Evolutionary conservation across 2,113 vertebrate species (phyloP).

Genomic region (Leucosticte australis): DNA sequence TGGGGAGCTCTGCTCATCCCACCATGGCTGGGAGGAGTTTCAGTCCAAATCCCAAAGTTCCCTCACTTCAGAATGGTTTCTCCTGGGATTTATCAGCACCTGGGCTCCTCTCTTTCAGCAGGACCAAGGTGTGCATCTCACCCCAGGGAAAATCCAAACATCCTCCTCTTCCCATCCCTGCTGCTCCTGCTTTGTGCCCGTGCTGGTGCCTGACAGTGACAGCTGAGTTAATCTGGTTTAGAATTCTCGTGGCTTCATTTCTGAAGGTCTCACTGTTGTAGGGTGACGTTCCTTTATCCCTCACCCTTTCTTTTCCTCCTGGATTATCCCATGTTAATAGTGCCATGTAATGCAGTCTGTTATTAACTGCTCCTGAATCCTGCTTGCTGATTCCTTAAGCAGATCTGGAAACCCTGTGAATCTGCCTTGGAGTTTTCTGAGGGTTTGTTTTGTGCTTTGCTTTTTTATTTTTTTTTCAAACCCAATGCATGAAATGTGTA

Average conservation of each 20-base stretch:
- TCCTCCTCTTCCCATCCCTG: neutral
- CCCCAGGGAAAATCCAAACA: neutral
- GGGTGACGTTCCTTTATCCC: neutral
- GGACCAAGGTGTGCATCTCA: neutral
- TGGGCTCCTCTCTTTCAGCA: neutral
- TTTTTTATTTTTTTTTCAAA: neutral
- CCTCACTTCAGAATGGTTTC: neutral
- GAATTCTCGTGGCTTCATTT: neutral
- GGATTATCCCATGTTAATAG: conserved; percentile 41
- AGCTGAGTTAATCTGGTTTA: neutral
- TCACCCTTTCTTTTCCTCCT: neutral
- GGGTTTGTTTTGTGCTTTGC: neutral
- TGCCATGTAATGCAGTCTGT: neutral
- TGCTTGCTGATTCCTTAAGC: conserved; percentile 27
- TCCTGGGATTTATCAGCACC: neutral
- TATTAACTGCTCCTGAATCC: conserved; percentile 25
- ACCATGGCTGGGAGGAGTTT: neutral
- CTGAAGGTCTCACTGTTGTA: neutral
- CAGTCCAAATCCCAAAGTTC: neutral
- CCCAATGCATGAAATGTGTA: neutral
- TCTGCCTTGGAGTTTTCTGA: neutral
- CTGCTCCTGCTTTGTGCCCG: neutral
- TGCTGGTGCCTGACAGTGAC: neutral
- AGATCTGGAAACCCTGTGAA: neutral
- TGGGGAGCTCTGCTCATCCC: fast-evolving